phyloP scores from a whole-genome alignment of 1,140 invertebrate species.

The Cydia fagiglandana region DNA sequence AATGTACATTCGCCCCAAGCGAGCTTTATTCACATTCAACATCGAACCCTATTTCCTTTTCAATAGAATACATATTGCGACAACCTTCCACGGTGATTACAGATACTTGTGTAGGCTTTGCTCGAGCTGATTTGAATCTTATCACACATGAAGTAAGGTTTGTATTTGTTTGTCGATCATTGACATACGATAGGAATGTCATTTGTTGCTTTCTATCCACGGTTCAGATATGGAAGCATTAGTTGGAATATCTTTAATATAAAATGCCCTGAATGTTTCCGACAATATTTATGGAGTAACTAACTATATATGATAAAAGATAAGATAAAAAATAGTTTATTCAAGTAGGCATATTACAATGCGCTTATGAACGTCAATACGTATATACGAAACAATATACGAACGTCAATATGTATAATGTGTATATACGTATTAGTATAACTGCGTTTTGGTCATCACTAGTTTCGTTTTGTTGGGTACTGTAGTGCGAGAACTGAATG shows the following conservation, averaged over 20 bases:
- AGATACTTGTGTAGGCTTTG: neutral
- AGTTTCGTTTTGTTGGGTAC: too few species aligned
- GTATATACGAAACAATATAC: too few species aligned
- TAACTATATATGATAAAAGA: too few species aligned
- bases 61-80: conserved; percentile 10
- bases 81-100: neutral
- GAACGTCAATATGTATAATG: too few species aligned
- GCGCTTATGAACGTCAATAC: too few species aligned
- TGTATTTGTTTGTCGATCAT: neutral
- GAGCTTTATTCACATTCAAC: neutral
- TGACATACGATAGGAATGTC: conserved; percentile 4
- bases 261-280: neutral
- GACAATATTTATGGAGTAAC: neutral
- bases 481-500: too few species aligned
- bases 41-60: neutral
- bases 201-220: neutral
- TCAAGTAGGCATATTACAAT: too few species aligned
- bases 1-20: neutral
- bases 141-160: neutral
- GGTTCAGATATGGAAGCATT: neutral
- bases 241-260: neutral
- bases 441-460: too few species aligned
- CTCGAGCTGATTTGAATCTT: neutral
- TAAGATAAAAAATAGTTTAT: too few species aligned
- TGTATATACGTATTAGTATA: too few species aligned